Evolutionary conservation across 1,140 invertebrate species (phyloP).

Genomic region (Paraescarpia echinospica): DNA sequence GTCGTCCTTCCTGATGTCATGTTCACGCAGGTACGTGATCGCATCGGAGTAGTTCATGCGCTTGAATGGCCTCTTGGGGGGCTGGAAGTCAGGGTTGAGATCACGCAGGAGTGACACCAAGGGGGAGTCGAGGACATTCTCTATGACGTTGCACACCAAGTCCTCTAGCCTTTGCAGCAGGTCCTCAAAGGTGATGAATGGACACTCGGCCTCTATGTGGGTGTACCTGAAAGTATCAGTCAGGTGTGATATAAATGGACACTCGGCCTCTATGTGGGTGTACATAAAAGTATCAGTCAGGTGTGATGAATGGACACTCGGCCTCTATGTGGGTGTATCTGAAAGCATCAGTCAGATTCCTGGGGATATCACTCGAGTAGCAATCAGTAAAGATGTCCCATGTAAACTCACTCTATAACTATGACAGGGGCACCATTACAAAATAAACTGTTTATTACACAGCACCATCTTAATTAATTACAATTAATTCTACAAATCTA

Average conservation of each 20-base stretch:
- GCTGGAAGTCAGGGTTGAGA: conserved; percentile 88
- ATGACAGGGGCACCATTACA: too few relatives aligned
- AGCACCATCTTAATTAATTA: too few relatives aligned
- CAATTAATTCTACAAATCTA: too few relatives aligned
- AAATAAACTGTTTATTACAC: too few relatives aligned
- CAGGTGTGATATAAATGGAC: conserved; percentile 96
- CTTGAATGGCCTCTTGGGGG: conserved; percentile 86
- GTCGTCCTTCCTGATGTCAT: conserved; percentile 97
- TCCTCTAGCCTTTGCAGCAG: conserved; percentile 88
- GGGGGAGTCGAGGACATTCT: conserved; percentile 84
- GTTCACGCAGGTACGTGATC: conserved; percentile 86
- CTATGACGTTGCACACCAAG: conserved; percentile 93
- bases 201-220: conserved; percentile 94
- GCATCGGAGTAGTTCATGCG: conserved; percentile 95
- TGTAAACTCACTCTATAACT: too few relatives aligned
- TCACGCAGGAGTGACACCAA: conserved; percentile 78
- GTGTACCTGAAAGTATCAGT: too few relatives aligned
- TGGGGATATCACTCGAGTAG: background rate
- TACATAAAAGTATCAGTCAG: too few relatives aligned
- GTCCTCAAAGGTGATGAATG: conserved; percentile 93
- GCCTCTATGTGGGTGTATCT: conserved; percentile 96
- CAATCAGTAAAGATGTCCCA: too few relatives aligned
- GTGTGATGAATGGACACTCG: conserved; percentile 97
- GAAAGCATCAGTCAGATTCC: conserved; percentile 27
- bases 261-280: conserved; percentile 96